Percentiles rank a stretch among this genome's conserved stretches.
Conservation (phyloP, 2,113 vertebrate species). For the Catharus minimus region DNA sequence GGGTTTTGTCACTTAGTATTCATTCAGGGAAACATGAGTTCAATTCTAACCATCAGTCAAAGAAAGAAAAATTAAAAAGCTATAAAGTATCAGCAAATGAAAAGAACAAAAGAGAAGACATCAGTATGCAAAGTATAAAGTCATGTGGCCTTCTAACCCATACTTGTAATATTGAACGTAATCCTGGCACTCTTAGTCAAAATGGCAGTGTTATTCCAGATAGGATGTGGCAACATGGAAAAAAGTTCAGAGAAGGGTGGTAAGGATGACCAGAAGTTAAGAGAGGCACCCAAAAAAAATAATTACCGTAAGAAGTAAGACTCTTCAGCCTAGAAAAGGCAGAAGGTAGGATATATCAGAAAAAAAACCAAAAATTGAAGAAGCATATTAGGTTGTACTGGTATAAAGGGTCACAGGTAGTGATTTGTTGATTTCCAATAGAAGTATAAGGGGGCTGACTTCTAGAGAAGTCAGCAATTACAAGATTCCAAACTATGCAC, state of each 20-base stretch:
- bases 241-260: background rate
- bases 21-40: background rate
- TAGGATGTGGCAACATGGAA: background rate
- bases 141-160: background rate
- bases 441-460: background rate
- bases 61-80: background rate
- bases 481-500: background rate
- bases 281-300: background rate
- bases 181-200: background rate
- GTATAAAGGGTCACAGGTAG: background rate
- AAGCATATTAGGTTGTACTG: background rate
- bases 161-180: background rate
- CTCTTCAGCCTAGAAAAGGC: background rate
- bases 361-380: background rate
- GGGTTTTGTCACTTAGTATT: background rate
- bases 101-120: background rate
- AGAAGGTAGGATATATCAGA: background rate
- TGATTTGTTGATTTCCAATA: background rate
- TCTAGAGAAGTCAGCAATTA: background rate
- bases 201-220: background rate
- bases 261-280: background rate
- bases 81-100: background rate
- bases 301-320: background rate
- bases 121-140: background rate
- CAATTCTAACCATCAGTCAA: background rate